phyloP scores from a whole-genome alignment of 2,888 invertebrate species.

The Agrotis segetum region DNA sequence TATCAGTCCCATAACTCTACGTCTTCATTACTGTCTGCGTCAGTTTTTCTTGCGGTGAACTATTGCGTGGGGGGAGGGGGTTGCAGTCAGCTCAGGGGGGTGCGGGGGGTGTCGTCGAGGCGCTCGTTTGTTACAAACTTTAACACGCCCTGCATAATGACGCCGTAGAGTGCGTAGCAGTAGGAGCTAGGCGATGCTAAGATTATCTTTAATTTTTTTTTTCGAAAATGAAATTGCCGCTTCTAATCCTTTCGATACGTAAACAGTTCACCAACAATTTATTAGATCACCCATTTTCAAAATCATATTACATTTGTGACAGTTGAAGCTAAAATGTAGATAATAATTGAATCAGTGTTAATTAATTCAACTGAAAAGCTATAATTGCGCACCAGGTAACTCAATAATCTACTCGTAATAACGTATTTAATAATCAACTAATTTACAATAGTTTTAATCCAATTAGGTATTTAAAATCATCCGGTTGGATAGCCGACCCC shows the following conservation, averaged over 20 bases:
- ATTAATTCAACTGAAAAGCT: not conserved
- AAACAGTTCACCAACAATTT: not conserved
- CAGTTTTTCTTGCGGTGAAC: slow-evolving; percentile 52
- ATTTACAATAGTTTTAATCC: slow-evolving; percentile 1
- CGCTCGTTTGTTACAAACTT: slow-evolving; percentile 59
- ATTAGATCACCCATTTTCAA: not conserved
- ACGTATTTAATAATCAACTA: not conserved
- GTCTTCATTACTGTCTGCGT: slow-evolving; percentile 41
- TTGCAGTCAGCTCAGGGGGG: not conserved
- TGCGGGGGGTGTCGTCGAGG: slow-evolving; percentile 29
- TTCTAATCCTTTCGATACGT: too few species aligned
- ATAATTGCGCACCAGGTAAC: not conserved
- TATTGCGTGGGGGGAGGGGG: slow-evolving; percentile 28
- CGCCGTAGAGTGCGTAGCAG: not conserved
- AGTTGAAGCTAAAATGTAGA: not conserved
- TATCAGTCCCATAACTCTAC: slow-evolving; percentile 23
- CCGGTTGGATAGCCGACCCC: too few species aligned
- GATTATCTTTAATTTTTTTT: too few species aligned
- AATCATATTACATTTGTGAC: not conserved
- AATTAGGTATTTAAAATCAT: too few species aligned
- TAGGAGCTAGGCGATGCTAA: slow-evolving; percentile 17
- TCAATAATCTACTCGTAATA: not conserved
- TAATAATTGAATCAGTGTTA: not conserved
- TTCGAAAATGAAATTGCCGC: too few species aligned
- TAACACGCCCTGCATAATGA: slow-evolving; percentile 59